Percentiles rank a stretch among this genome's conserved stretches.
These are phyloP conservation scores for Anguilla marmorata DNA, from an alignment of 2,797 vertebrate species.

Conservation along the genomic window DNA sequence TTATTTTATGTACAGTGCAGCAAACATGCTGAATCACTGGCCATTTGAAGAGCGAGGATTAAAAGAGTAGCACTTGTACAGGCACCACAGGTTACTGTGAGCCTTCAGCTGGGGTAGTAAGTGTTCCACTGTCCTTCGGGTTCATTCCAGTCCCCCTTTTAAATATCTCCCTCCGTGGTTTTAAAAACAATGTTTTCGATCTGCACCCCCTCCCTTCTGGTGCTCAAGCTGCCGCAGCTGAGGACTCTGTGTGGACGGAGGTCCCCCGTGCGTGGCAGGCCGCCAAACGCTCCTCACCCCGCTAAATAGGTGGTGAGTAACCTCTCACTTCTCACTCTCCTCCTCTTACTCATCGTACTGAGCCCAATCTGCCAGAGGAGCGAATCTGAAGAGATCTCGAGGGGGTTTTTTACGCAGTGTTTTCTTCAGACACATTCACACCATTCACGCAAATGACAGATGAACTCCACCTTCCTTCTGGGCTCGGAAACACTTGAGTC, in stretches of 20 bases:
- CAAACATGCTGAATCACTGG: not conserved
- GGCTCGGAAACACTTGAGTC: slow-evolving; percentile 13
- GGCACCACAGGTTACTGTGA: not conserved
- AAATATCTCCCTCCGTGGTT: not conserved
- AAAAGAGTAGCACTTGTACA: not conserved
- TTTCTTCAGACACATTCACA: slow-evolving; percentile 11
- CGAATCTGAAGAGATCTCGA: not conserved
- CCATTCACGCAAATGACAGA: not conserved
- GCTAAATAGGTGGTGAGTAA: slow-evolving; percentile 15
- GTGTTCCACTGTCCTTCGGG: not conserved
- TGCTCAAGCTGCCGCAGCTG: not conserved
- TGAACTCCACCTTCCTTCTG: slow-evolving; percentile 20
- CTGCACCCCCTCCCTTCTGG: not conserved
- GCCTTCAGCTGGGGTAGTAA: not conserved
- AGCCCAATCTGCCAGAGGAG: slow-evolving; percentile 6
- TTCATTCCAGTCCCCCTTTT: not conserved
- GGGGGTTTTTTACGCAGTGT: not conserved
- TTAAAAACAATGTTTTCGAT: not conserved
- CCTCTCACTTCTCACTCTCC: slow-evolving; percentile 5
- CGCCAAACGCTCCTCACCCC: not conserved
- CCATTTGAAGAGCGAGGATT: not conserved
- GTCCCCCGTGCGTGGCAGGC: not conserved
- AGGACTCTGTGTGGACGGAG: not conserved
- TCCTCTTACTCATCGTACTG: not conserved
- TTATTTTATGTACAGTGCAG: not conserved